These are phyloP conservation scores for Plumapathes pennacea DNA, from an alignment of 92 coral and sea anemone species.

Conservation along the genomic window DNA sequence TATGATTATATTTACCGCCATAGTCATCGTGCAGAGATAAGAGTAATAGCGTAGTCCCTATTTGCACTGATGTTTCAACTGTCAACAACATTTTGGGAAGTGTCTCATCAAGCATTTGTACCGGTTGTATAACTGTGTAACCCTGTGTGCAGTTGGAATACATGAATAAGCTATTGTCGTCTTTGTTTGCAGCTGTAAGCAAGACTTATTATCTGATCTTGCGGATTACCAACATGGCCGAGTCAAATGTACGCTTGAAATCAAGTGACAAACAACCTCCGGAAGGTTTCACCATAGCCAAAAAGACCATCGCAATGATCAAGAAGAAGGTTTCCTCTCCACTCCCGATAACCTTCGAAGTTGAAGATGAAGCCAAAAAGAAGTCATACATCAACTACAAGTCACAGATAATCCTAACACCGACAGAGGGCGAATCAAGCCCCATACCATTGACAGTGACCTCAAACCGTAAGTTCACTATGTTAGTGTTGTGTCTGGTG, in stretches of 20 bases:
- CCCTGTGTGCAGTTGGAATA: no score
- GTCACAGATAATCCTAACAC: constrained; percentile 44
- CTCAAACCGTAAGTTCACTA: constrained; percentile 37
- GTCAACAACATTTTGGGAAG: no score
- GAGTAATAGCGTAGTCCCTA: no score
- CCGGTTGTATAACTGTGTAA: no score
- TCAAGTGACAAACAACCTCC: constrained; percentile 56
- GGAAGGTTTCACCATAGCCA: constrained; percentile 58
- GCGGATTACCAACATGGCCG: constrained; percentile 73
- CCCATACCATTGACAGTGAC: constrained; percentile 63
- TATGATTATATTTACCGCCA: no score
- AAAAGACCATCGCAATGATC: constrained; percentile 57
- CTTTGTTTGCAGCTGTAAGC: no score
- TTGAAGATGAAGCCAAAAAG: constrained; percentile 29
- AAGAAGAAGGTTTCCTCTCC: constrained; percentile 63
- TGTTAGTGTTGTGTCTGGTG: no score
- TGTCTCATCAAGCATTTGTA: no score
- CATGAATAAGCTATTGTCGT: no score
- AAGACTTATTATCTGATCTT: constrained; percentile 61
- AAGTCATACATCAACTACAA: constrained; percentile 63
- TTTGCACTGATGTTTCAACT: no score
- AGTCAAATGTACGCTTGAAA: constrained; percentile 34
- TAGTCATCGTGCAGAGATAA: no score
- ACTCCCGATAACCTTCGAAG: constrained; percentile 39
- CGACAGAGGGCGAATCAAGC: constrained; percentile 28